These are phyloP conservation scores for Paedocypris sp. DNA, from an alignment of 2,113 vertebrate species.

Conservation along the genomic window DNA sequence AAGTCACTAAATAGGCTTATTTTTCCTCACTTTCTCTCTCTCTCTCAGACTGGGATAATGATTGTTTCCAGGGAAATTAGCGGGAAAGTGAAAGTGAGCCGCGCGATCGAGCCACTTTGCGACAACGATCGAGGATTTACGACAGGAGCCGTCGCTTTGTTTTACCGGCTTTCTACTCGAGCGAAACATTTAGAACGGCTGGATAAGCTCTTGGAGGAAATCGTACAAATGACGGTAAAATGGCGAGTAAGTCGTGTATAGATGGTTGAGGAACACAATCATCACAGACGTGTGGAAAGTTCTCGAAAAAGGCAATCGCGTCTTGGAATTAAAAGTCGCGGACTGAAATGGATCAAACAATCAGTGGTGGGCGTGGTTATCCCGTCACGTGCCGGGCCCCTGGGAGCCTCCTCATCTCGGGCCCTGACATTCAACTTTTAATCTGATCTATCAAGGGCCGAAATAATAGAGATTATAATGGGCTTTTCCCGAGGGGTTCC, in stretches of 20 bases:
- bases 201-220: too few species aligned
- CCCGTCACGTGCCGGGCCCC: slow-evolving; percentile 67
- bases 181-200: too few species aligned
- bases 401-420: slow-evolving; percentile 41
- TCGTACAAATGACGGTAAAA: too few species aligned
- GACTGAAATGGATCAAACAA: slow-evolving; percentile 89
- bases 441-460: slow-evolving; percentile 59
- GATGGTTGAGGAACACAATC: too few species aligned
- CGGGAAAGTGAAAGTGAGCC: slow-evolving; percentile 49
- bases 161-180: too few species aligned
- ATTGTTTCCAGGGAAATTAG: slow-evolving; percentile 59
- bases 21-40: slow-evolving; percentile 34
- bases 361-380: slow-evolving; percentile 76
- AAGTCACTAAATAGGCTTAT: slow-evolving; percentile 71
- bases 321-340: slow-evolving; percentile 92
- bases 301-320: slow-evolving; percentile 95
- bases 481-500: not conserved
- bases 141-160: too few species aligned
- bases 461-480: slow-evolving; percentile 33
- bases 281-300: too few species aligned
- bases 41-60: slow-evolving; percentile 51
- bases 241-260: too few species aligned
- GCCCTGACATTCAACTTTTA: slow-evolving; percentile 53
- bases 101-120: too few species aligned
- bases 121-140: too few species aligned